Evolutionary conservation across 2,888 invertebrate genomes (phyloP), one percentile per base, ranked within the genome.

Genomic region (Zaprionus lineosus): DNA sequence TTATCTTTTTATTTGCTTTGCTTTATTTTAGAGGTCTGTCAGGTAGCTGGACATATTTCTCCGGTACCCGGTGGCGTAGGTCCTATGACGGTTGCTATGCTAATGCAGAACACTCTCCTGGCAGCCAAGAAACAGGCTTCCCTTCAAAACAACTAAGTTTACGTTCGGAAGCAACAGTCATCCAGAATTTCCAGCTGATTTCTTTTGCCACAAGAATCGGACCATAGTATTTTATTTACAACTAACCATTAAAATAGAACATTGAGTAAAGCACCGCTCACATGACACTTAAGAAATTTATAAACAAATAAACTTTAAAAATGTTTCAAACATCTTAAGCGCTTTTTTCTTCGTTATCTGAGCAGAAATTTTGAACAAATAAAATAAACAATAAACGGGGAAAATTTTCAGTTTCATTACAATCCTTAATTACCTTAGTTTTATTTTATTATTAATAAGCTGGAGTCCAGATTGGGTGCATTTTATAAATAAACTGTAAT

Each of bases 1-100:
- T n/a, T 5, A 24, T 5, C 9, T 15, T 33, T 19, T 36, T 2
- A 11, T 2, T 14, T n/a, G n/a, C n/a, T 14, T 16, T 29, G 3
- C 1, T 12, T 0, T 43, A 53, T 91, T 94, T 93, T 92, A 89
- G 89, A 86, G 58, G 96, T 96, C 0, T 92, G 92, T 56, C 92
- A 96, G 89, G 92, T 96, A 15, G 97, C 97, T 5, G 95, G 96
- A 6, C 92, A 94, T 46, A 94, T 98, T 37, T 97, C 97, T 0
- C 97, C 97, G 0, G 98, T 97, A 0, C 97, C 97, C 0, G 93
- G 97, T 1, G 98, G 98, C 1, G 97, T 96, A 2, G 97, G 97
- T 0, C 97, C 97, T 0, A 96, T 97, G 95, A 98, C 98, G 0
- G 97, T 97, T 0, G 95, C 97, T 0, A 97, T 97, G 96, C 90